phyloP scores from a whole-genome alignment of 2,888 invertebrate species.

The Xanthorhoe designata region DNA sequence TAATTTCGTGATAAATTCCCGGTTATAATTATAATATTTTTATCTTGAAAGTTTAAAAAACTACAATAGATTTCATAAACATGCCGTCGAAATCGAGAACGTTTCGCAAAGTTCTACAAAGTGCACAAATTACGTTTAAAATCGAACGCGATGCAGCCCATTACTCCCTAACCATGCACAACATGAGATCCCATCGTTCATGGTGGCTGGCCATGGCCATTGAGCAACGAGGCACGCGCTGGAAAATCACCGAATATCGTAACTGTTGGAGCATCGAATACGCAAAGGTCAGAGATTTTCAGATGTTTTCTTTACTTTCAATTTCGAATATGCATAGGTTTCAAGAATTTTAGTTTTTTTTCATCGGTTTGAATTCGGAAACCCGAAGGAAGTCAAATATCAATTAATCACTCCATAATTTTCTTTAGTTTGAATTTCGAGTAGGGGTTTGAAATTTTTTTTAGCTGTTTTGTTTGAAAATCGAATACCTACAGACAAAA shows the following conservation, averaged over 20 bases:
- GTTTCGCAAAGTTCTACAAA: conserved; percentile 18
- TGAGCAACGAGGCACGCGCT: conserved; percentile 50
- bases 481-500: background rate
- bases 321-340: background rate
- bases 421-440: background rate
- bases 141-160: conserved; percentile 36
- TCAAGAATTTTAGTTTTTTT: background rate
- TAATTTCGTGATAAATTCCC: too few species aligned
- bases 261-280: conserved; percentile 51
- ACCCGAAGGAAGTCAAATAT: background rate
- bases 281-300: conserved; percentile 40
- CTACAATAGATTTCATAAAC: background rate
- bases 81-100: conserved; percentile 9
- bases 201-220: conserved; percentile 46
- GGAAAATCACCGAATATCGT: conserved; percentile 58
- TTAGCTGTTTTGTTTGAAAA: background rate
- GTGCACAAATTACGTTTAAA: conserved; percentile 18
- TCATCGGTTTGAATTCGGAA: background rate
- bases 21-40: too few species aligned
- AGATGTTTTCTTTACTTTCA: background rate
- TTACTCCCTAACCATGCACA: conserved; percentile 41
- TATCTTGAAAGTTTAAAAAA: too few species aligned
- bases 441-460: background rate
- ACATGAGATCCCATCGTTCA: conserved; percentile 40
- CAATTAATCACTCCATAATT: too few species aligned